Conservation (phyloP, 2,797 vertebrate species). For the Champsocephalus esox region DNA sequence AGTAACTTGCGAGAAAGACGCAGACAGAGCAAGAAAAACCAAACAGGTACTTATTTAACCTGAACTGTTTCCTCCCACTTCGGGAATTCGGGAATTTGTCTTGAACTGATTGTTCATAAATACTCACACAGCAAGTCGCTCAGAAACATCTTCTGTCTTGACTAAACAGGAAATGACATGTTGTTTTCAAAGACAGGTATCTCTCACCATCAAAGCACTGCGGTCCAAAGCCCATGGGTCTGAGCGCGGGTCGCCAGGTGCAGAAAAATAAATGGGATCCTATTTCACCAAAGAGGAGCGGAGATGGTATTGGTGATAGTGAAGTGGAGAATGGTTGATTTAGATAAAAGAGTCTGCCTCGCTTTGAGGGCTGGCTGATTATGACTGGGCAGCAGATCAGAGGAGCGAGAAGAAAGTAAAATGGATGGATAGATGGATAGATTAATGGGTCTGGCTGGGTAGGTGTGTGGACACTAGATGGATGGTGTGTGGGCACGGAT, state of each 20-base stretch:
- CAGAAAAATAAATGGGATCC: constrained; percentile 17
- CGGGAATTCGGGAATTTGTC: neutral
- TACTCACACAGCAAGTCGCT: constrained; percentile 39
- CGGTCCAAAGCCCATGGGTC: constrained; percentile 1
- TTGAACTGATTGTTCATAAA: constrained; percentile 14
- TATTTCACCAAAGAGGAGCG: constrained; percentile 49
- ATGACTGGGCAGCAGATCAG: constrained; percentile 59
- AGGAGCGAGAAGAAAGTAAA: constrained; percentile 42
- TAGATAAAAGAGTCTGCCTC: constrained; percentile 68
- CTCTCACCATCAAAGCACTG: constrained; percentile 37
- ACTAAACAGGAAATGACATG: constrained; percentile 51
- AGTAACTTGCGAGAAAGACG: neutral
- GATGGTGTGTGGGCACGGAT: constrained; percentile 48
- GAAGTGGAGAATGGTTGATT: constrained; percentile 56
- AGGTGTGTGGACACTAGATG: constrained; percentile 41
- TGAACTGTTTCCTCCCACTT: constrained; percentile 11
- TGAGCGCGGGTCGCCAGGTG: constrained; percentile 8
- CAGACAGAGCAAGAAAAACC: neutral
- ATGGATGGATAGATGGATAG: constrained; percentile 52
- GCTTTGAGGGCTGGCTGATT: constrained; percentile 61
- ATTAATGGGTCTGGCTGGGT: constrained; percentile 41
- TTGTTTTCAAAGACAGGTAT: constrained; percentile 38
- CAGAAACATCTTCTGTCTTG: constrained; percentile 20
- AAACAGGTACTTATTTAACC: constrained; percentile 10
- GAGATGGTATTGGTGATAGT: constrained; percentile 46